These are phyloP conservation scores for Erpornis zantholeuca DNA, from an alignment of 2,113 vertebrate genomes.

Conservation along the genomic window DNA sequence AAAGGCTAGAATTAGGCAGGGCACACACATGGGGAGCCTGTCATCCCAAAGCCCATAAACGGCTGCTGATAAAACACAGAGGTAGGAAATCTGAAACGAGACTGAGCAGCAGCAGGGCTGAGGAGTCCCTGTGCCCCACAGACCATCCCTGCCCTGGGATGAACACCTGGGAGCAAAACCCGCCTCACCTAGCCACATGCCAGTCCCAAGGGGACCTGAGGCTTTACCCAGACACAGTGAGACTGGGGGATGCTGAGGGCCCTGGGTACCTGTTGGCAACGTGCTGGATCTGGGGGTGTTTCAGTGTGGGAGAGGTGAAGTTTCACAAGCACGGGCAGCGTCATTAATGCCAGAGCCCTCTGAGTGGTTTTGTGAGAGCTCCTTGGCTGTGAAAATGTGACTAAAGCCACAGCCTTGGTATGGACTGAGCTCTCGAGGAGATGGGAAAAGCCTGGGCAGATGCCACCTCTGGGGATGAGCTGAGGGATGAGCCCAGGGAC, in stretches of 20 bases:
- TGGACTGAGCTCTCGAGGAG: neutral
- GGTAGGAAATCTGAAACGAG: constrained; percentile 56
- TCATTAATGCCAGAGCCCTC: neutral
- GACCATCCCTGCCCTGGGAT: neutral
- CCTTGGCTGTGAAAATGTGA: neutral
- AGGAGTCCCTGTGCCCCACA: neutral
- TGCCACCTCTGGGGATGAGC: neutral
- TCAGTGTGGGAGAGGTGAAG: neutral
- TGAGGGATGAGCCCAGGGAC: neutral
- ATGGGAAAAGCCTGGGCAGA: neutral
- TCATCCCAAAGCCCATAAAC: constrained; percentile 32
- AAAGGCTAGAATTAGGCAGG: constrained; percentile 47
- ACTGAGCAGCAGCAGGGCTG: neutral
- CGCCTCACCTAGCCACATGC: neutral
- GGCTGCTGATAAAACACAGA: constrained; percentile 59
- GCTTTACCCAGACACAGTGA: neutral
- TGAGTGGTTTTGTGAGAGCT: neutral
- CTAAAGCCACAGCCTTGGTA: neutral
- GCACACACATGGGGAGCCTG: neutral
- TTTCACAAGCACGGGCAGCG: neutral
- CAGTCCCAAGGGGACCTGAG: neutral
- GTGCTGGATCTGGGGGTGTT: neutral
- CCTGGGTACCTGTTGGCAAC: neutral
- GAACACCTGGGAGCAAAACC: neutral
- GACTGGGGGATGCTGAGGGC: neutral